Evolutionary conservation across 2,797 vertebrate species (phyloP).

Genomic region (Basileuterus tristriatus): DNA sequence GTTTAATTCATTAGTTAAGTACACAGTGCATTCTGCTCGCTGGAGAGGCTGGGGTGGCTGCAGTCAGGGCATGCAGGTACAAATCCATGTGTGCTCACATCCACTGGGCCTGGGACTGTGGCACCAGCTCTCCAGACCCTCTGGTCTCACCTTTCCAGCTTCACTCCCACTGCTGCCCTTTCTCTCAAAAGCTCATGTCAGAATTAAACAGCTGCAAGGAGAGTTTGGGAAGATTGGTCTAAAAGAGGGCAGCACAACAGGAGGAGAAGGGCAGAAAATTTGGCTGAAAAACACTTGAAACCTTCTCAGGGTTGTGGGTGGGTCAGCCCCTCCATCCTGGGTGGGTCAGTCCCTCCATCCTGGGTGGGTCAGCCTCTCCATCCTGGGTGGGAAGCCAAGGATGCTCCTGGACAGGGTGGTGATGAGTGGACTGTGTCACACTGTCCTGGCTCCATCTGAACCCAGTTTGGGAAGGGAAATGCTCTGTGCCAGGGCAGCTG

Average conservation of each 20-base stretch:
- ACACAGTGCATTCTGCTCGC: not conserved
- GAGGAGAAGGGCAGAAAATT: not conserved
- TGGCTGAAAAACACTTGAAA: not conserved
- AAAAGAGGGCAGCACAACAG: not conserved
- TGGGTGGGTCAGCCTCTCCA: not conserved
- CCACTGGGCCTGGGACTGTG: not conserved
- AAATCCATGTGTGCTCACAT: not conserved
- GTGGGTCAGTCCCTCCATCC: not conserved
- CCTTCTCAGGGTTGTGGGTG: not conserved
- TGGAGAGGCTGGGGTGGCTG: not conserved
- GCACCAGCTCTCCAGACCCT: not conserved
- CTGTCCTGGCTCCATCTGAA: not conserved
- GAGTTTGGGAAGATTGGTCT: not conserved
- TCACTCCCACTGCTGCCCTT: not conserved
- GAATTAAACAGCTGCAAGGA: not conserved
- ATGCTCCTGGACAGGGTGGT: not conserved
- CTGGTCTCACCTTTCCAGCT: not conserved
- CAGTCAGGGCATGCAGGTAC: not conserved
- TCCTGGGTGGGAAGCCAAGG: not conserved
- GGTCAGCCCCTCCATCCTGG: not conserved
- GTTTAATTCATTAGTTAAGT: conserved; percentile 63
- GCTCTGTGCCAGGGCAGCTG: not conserved
- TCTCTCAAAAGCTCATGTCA: not conserved
- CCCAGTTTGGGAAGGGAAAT: not conserved
- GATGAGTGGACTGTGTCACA: not conserved